Conservation (phyloP, 2,113 vertebrate genomes). For the Heterocephalus glaber region DNA sequence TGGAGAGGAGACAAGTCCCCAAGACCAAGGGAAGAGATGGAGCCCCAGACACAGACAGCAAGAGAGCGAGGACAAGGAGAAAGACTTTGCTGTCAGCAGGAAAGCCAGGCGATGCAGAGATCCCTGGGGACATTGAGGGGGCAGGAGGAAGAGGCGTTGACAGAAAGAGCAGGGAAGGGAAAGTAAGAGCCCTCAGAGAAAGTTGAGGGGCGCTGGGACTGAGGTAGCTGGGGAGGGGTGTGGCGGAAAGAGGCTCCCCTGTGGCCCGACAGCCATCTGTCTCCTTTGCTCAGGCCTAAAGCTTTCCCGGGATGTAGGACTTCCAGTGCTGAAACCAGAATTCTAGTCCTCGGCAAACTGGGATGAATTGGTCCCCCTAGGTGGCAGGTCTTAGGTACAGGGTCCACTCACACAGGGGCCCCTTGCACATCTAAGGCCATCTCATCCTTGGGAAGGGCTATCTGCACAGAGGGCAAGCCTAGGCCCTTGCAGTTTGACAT, state of each 20-base stretch:
- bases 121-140: not conserved
- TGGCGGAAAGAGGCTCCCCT: not conserved
- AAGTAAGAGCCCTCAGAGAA: not conserved
- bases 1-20: not conserved
- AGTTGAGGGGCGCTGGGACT: not conserved
- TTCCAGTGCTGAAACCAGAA: not conserved
- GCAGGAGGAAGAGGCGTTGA: not conserved
- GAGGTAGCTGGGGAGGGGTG: not conserved
- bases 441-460: not conserved
- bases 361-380: not conserved
- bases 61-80: not conserved
- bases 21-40: not conserved
- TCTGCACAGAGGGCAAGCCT: not conserved
- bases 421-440: not conserved
- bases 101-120: not conserved
- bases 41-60: not conserved
- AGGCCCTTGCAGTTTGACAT: not conserved
- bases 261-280: not conserved
- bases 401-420: not conserved
- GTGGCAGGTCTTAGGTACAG: not conserved
- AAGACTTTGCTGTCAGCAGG: not conserved
- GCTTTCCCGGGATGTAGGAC: not conserved
- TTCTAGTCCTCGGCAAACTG: not conserved
- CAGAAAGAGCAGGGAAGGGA: not conserved
- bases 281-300: accelerated